phyloP scores from a whole-genome alignment of 2,888 invertebrate species.

The Dasysyrphus albostriatus region DNA sequence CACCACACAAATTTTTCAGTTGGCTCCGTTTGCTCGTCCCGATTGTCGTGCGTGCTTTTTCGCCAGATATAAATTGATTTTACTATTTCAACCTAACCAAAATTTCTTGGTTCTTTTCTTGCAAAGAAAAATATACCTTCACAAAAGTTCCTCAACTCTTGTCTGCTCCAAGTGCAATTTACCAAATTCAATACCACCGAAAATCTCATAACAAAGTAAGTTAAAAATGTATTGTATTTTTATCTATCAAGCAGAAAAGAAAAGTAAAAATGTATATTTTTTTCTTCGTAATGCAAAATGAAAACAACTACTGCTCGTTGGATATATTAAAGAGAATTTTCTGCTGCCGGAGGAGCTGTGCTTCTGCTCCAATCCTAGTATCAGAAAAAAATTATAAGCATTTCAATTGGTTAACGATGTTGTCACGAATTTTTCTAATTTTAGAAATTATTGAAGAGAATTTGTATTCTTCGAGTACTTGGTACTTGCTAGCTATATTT shows the following conservation, averaged over 20 bases:
- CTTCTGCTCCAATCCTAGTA: conserved; percentile 22
- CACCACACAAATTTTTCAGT: conserved; percentile 64
- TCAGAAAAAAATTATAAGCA: conserved; percentile 53
- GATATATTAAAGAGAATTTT: conserved; percentile 48
- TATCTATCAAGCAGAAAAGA: conserved; percentile 2
- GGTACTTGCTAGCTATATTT: background rate
- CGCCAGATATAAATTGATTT: conserved; percentile 60
- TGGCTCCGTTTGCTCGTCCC: conserved; percentile 62
- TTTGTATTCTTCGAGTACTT: background rate
- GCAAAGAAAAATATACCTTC: conserved; percentile 4
- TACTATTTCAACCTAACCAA: conserved; percentile 72
- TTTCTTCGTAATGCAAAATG: conserved; percentile 53
- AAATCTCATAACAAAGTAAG: conserved; percentile 61
- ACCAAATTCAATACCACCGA: conserved; percentile 21
- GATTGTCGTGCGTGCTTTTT: conserved; percentile 56
- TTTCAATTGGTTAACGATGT: conserved; percentile 78
- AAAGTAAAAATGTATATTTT: conserved; percentile 9
- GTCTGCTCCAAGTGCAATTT: conserved; percentile 12
- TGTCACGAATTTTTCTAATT: conserved; percentile 77
- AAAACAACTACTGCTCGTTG: conserved; percentile 59
- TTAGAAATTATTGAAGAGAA: conserved; percentile 65
- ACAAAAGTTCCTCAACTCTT: conserved; percentile 43
- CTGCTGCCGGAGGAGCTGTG: conserved; percentile 13
- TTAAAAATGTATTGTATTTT: conserved; percentile 4
- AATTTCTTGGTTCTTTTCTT: conserved; percentile 20